A percentile compares a stretch with the other conserved stretches of the same genome.
Conservation (phyloP, 2,113 vertebrate species). For the Mixornis gularis region DNA sequence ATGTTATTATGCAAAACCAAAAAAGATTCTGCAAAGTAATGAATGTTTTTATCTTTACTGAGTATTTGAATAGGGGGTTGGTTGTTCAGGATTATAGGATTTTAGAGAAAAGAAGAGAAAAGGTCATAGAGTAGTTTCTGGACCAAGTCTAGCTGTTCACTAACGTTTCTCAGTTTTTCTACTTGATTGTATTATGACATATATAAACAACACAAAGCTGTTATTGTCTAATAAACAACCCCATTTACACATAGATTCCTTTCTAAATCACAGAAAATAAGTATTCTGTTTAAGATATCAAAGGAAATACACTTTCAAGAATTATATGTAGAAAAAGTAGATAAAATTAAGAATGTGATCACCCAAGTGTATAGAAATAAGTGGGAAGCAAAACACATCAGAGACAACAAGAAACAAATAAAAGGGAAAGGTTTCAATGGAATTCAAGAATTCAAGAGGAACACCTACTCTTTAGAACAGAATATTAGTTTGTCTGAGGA, state of each 20-base stretch:
- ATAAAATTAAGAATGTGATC: neutral
- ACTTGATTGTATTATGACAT: too few relatives aligned
- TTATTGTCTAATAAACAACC: neutral
- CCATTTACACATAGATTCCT: neutral
- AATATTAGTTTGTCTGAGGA: neutral
- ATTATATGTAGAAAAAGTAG: neutral
- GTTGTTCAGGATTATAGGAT: neutral
- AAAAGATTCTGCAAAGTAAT: neutral
- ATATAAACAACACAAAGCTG: neutral
- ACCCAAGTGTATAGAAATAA: neutral
- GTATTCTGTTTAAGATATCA: neutral
- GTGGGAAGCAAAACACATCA: neutral
- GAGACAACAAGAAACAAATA: neutral
- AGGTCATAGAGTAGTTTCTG: neutral
- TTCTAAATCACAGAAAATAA: neutral
- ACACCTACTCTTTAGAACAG: neutral
- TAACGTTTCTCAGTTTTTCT: neutral
- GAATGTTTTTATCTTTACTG: neutral
- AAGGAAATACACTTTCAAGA: neutral
- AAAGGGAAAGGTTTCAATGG: neutral
- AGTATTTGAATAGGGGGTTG: fast-evolving
- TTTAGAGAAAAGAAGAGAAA: neutral
- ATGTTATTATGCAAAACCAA: neutral
- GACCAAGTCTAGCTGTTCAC: neutral
- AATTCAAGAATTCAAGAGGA: neutral